These are phyloP conservation scores for Pterostichus niger DNA, from an alignment of 2,888 invertebrate genomes.

Conservation along the genomic window DNA sequence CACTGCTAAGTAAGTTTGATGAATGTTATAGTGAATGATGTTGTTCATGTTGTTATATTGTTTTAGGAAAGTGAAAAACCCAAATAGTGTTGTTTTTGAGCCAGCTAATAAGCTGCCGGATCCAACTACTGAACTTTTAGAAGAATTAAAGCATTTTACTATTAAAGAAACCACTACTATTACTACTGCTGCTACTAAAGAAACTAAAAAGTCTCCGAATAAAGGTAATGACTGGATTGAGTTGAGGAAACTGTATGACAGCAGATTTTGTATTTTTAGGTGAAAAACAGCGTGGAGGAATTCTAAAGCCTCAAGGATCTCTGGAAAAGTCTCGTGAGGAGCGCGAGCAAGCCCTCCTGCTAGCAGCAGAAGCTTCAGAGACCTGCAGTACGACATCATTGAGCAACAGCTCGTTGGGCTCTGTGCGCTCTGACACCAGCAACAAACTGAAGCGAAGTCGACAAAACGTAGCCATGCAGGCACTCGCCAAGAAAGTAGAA, in stretches of 20 bases:
- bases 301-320: constrained; percentile 86
- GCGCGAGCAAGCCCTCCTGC: constrained; percentile 76
- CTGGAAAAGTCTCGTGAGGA: constrained; percentile 84
- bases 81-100: constrained; percentile 74
- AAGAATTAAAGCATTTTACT: constrained; percentile 80
- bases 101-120: constrained; percentile 76
- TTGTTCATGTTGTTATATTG: constrained; percentile 61
- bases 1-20: constrained; percentile 71
- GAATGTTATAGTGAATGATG: constrained; percentile 16
- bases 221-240: constrained; percentile 25
- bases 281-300: constrained; percentile 78
- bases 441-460: constrained; percentile 78
- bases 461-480: constrained; percentile 90
- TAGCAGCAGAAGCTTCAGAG: constrained; percentile 61
- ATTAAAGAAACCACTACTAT: constrained; percentile 71
- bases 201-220: constrained; percentile 38
- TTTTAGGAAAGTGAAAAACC: constrained; percentile 72
- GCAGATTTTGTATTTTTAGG: constrained; percentile 18
- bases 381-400: constrained; percentile 2
- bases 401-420: constrained; percentile 28
- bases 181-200: constrained; percentile 14
- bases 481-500: constrained; percentile 86
- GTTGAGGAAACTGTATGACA: not conserved
- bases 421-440: constrained; percentile 67
- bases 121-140: constrained; percentile 79